Evolutionary conservation across 35 echinoderm and acorn worm genomes (phyloP).

Genomic region (Lytechinus variegatus): DNA sequence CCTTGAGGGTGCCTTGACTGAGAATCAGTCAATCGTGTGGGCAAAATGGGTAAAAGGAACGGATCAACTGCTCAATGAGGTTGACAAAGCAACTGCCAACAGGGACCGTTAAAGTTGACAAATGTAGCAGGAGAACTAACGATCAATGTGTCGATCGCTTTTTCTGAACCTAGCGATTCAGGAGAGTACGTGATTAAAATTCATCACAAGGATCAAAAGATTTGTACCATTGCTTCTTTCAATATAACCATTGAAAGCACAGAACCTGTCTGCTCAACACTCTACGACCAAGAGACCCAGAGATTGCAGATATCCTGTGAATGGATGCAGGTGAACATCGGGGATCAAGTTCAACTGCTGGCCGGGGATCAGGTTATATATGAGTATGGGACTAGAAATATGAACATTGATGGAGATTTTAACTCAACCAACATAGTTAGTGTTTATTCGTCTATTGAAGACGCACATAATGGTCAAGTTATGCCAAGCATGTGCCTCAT

Average conservation of each 20-base stretch:
- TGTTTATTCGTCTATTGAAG: not conserved
- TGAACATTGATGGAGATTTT: no score
- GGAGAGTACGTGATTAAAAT: not conserved
- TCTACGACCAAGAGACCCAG: no score
- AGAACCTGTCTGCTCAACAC: no score
- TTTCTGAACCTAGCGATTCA: not conserved
- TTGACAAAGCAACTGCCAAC: not conserved
- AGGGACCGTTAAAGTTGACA: not conserved
- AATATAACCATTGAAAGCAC: not conserved
- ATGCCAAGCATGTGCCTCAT: not conserved
- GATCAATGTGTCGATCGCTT: not conserved
- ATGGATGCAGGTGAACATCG: no score
- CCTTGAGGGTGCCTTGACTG: no score
- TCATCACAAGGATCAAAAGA: not conserved
- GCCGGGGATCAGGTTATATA: no score
- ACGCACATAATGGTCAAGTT: not conserved
- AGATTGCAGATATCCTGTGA: no score
- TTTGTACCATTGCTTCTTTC: not conserved
- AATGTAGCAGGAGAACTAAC: not conserved
- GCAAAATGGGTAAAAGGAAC: not conserved
- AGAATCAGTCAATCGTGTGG: not conserved
- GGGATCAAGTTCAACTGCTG: no score
- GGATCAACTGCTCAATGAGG: not conserved
- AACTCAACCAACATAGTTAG: not conserved
- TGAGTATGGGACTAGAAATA: no score